Conservation (phyloP, 2,888 invertebrate genomes). For the Scelioninae gen. 1 region DNA sequence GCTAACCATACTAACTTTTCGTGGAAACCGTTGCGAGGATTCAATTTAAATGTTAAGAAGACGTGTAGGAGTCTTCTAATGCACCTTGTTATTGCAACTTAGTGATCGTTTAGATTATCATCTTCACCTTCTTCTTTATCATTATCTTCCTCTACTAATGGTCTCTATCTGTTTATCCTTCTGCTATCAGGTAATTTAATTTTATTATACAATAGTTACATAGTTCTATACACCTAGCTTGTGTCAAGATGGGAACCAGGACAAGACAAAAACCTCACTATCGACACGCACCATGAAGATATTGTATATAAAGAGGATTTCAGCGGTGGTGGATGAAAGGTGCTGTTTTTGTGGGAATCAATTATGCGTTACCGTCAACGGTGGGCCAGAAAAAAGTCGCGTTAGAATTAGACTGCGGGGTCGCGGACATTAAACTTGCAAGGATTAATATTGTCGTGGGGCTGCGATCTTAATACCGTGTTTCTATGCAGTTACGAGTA, state of each 20-base stretch:
- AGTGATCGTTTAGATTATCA: slow-evolving; percentile 83
- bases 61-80: slow-evolving; percentile 79
- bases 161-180: slow-evolving; percentile 61
- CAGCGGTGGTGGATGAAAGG: too few relatives aligned
- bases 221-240: not conserved
- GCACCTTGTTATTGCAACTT: slow-evolving; percentile 82
- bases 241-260: not conserved
- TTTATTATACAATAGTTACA: slow-evolving; percentile 71
- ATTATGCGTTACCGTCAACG: slow-evolving; percentile 72
- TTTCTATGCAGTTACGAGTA: slow-evolving; percentile 30
- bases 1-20: slow-evolving; percentile 82
- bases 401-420: slow-evolving; percentile 81
- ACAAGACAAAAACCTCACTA: slow-evolving; percentile 15
- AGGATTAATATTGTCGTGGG: slow-evolving; percentile 81
- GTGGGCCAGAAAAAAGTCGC: slow-evolving; percentile 60
- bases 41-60: slow-evolving; percentile 84
- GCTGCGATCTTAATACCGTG: too few relatives aligned
- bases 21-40: slow-evolving; percentile 81
- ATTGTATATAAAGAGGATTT: too few relatives aligned
- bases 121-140: too few relatives aligned
- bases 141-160: too few relatives aligned
- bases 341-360: slow-evolving; percentile 73
- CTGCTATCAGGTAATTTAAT: slow-evolving; percentile 76
- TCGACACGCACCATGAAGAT: too few relatives aligned
- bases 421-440: slow-evolving; percentile 81